Base-by-base conservation (phyloP, 1,140 invertebrate species). In the Holcopasites calliopsidis region DNA sequence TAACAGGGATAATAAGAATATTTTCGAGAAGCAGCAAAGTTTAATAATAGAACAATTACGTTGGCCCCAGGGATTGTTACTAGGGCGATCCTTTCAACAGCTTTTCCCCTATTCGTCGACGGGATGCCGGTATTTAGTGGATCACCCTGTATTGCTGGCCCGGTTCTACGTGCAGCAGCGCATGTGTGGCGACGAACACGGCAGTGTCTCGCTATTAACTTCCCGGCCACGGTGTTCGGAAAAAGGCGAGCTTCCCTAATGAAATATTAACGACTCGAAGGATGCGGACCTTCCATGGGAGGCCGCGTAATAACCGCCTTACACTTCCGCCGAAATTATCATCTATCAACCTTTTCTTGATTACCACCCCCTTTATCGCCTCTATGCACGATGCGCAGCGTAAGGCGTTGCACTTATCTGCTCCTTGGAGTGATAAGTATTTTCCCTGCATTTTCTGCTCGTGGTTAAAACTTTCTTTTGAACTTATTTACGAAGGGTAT, bases 241-340 rank as follows among this genome's bases (percentile, higher is more conserved):
- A 72, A 76, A 79, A 71, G 35, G 49, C 42, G 47, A 54, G 62
- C 26, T 76, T 54, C 33, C 35, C 69, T 82, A 82, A 84, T 84
- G 82, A 84, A 84, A 84, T 84, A 82, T 84, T 84, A 84, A 82
- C 68, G 77, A 83, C 61, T 61, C 23, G 57, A 35, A 72, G 52
- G 80, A 84, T 82, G 76, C 47, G 58, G 49, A 50, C 72, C n/a
- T 72, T 79, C 55, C 28, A 21, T 21, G 50, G 35, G 52, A 55
- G 65, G 47, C 50, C 33, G 42, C 18, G 68, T 66, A 76, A 79
- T 76, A 75, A 82, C 82, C 58, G 42, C 52, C 35, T 16, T 16
- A 18, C 1, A 16, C 35, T 54, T 26, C 28, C 16, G 18, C 23
- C 16, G 10, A 16, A 69, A 61, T 58, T 74, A 69, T 62, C 49